A percentile compares a stretch with the other conserved stretches of the same genome.
Evolutionary conservation across 2,113 vertebrate genomes (phyloP).

Genomic region (Phylloscopus trochiloides): DNA sequence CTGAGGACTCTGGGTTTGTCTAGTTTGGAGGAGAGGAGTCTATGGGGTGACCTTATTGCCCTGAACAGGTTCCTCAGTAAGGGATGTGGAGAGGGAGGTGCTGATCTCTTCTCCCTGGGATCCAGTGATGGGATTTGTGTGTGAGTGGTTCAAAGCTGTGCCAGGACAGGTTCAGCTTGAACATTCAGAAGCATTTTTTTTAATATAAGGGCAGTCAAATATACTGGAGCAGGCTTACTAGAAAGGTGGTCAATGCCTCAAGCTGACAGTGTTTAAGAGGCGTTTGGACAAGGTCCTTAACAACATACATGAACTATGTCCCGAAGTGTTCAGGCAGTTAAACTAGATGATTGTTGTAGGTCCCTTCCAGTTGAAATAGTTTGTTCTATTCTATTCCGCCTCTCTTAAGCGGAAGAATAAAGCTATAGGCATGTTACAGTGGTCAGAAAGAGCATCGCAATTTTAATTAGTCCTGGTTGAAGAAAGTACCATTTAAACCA

Average conservation of each 20-base stretch:
- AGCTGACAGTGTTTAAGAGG: not conserved
- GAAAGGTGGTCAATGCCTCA: not conserved
- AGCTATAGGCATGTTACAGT: not conserved
- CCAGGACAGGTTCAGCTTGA: not conserved
- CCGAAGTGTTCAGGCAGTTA: not conserved
- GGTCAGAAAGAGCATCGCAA: not conserved
- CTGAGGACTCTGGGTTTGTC: not conserved
- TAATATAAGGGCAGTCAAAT: not conserved
- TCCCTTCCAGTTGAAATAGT: not conserved
- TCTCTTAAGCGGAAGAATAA: not conserved
- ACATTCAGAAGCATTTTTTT: fast-evolving
- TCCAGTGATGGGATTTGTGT: not conserved
- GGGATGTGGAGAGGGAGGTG: not conserved
- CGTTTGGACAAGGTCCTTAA: not conserved
- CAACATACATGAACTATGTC: not conserved
- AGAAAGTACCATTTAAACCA: not conserved
- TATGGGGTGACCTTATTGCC: not conserved
- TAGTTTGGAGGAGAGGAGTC: not conserved
- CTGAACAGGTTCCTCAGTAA: not conserved
- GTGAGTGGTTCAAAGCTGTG: not conserved
- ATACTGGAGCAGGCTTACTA: not conserved
- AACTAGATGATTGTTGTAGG: not conserved
- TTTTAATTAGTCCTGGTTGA: not conserved
- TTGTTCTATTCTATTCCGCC: not conserved
- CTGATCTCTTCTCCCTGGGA: not conserved